phyloP scores from a whole-genome alignment of 2,113 vertebrate species.

The Laticauda laticaudata region DNA sequence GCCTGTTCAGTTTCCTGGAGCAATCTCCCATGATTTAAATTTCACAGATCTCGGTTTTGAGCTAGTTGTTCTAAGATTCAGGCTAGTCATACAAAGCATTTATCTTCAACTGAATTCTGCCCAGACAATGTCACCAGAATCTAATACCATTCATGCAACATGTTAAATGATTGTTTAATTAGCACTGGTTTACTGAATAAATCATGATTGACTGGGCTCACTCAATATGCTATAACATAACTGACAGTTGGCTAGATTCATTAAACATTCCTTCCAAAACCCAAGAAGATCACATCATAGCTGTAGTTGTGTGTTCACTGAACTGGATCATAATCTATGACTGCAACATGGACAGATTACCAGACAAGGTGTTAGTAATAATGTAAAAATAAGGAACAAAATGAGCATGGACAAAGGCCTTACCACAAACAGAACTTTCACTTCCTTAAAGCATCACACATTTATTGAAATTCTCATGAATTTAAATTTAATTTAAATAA shows the following conservation, averaged over 20 bases:
- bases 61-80: background rate
- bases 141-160: background rate
- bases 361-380: background rate
- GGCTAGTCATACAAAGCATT: background rate
- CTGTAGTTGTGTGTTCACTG: background rate
- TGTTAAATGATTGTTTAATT: background rate
- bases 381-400: background rate
- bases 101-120: background rate
- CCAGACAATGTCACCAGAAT: background rate
- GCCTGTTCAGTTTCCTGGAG: background rate
- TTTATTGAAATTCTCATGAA: too few species aligned
- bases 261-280: background rate
- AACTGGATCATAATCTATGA: background rate
- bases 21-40: background rate
- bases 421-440: background rate
- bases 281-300: background rate
- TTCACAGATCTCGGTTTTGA: background rate
- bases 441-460: background rate
- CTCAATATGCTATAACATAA: background rate
- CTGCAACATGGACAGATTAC: background rate
- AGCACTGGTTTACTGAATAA: background rate
- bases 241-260: background rate
- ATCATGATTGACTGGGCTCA: background rate
- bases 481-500: background rate
- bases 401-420: background rate